Evolutionary conservation across 2,888 invertebrate genomes (phyloP).

Genomic region (Spialia ferax): DNA sequence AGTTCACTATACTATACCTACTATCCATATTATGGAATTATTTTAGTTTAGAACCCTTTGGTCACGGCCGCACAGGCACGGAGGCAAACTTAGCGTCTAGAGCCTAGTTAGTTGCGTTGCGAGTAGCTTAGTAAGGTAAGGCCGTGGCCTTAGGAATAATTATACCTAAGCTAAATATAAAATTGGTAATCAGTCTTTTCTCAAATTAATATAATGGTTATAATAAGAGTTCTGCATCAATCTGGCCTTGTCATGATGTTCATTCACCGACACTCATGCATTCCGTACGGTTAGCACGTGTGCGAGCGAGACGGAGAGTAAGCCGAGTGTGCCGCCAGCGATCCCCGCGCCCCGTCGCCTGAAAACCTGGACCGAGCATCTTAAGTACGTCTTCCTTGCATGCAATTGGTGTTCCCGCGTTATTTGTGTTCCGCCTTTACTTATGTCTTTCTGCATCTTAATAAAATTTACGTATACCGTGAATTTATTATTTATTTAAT

Average conservation of each 20-base stretch:
- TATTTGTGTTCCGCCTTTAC: constrained; percentile 15
- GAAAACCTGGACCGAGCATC: constrained; percentile 78
- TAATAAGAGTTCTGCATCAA: constrained; percentile 44
- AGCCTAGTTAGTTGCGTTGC: too few species aligned
- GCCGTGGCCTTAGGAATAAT: too few species aligned
- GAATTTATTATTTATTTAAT: too few species aligned
- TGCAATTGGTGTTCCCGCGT: constrained; percentile 39
- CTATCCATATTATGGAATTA: too few species aligned
- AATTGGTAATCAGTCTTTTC: constrained; percentile 1
- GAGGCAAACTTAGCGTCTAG: too few species aligned
- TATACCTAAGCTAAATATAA: too few species aligned
- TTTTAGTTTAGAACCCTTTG: too few species aligned
- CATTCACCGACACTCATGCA: constrained; percentile 57
- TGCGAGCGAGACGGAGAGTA: constrained; percentile 52
- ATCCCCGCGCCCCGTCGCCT: constrained; percentile 66
- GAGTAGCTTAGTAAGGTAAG: too few species aligned
- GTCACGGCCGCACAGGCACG: too few species aligned
- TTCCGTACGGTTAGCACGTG: constrained; percentile 62
- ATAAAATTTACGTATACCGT: too few species aligned
- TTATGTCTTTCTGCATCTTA: not conserved
- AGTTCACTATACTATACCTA: too few species aligned
- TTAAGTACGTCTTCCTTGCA: constrained; percentile 67
- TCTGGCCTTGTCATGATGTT: constrained; percentile 48
- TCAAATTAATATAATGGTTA: constrained; percentile 3
- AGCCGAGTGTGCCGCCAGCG: constrained; percentile 56